Percentiles rank a stretch among this genome's conserved stretches.
Conservation (phyloP, 2,797 vertebrate genomes). For the Agapornis canus region DNA sequence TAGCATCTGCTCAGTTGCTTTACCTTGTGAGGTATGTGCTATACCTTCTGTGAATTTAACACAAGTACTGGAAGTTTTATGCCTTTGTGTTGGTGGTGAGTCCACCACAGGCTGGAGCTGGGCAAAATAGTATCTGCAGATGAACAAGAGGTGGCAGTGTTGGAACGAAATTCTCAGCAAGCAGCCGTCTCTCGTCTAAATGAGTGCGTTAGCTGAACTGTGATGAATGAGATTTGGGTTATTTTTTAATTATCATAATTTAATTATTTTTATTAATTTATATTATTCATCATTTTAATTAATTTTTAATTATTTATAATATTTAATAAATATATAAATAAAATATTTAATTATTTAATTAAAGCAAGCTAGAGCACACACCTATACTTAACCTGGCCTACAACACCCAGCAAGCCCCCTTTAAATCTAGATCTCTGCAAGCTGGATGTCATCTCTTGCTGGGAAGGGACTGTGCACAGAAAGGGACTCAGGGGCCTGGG, state of each 20-base stretch:
- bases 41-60: background rate
- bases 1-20: background rate
- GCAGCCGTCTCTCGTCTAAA: accelerated
- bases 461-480: background rate
- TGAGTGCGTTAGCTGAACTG: background rate
- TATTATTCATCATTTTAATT: too few relatives aligned
- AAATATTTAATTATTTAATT: too few relatives aligned
- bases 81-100: background rate
- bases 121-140: background rate
- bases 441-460: background rate
- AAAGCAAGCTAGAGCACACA: background rate
- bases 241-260: background rate
- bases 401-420: background rate
- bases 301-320: background rate
- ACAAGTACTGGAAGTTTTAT: background rate
- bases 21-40: background rate
- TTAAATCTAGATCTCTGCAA: background rate
- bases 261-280: too few relatives aligned
- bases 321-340: too few relatives aligned
- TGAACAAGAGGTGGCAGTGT: conserved; percentile 7
- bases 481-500: background rate
- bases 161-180: background rate
- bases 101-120: background rate
- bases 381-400: background rate
- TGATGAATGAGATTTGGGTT: background rate